Conservation (phyloP, 2,888 invertebrate species). For the Antheraea assamensis region DNA sequence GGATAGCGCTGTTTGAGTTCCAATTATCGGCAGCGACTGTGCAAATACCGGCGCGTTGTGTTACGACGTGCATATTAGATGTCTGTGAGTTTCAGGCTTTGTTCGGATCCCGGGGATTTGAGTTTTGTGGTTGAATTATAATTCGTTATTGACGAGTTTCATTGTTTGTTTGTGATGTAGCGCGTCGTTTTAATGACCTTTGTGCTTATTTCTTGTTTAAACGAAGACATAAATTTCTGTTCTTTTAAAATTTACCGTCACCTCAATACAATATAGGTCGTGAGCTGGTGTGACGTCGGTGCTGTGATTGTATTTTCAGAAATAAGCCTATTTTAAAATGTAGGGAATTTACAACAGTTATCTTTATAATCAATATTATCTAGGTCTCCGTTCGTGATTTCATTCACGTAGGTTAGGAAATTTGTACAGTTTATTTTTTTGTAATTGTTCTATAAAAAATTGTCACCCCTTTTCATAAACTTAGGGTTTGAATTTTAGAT, state of each 20-base stretch:
- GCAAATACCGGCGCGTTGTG: constrained; percentile 69
- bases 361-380: not conserved
- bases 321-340: not conserved
- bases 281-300: no score
- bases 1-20: constrained; percentile 75
- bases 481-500: no score
- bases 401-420: no score
- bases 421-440: no score
- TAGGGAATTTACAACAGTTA: not conserved
- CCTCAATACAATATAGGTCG: no score
- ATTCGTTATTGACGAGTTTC: constrained; percentile 9
- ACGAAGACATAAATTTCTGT: not conserved
- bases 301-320: no score
- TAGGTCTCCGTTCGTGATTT: no score
- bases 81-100: constrained; percentile 8
- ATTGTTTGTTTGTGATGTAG: constrained; percentile 6
- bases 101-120: not conserved
- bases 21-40: constrained; percentile 71
- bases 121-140: constrained; percentile 10
- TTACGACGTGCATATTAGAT: constrained; percentile 70
- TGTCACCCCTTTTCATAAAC: no score
- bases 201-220: not conserved
- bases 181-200: not conserved
- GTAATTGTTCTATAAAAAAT: no score
- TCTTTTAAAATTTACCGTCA: not conserved